Conservation (phyloP, 2,888 invertebrate species). For the Eilema caniola region DNA sequence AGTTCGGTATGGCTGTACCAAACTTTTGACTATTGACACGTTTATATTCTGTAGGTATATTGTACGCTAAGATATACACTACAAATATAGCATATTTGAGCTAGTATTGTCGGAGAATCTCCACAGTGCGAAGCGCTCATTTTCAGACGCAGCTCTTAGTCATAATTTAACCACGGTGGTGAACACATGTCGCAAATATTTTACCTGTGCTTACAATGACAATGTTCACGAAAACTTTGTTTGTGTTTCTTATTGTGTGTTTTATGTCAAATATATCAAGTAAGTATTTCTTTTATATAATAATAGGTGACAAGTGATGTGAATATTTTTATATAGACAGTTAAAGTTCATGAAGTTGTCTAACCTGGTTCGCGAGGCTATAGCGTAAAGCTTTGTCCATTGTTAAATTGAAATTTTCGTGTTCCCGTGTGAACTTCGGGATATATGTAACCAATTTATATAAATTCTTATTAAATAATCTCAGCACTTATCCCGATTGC, state of each 20-base stretch:
- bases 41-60: not conserved
- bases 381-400: not conserved
- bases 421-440: not conserved
- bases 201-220: not conserved
- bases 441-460: too few species aligned
- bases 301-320: not conserved
- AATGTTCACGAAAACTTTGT: constrained; percentile 30
- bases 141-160: too few species aligned
- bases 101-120: not conserved
- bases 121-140: not conserved
- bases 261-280: constrained; percentile 26
- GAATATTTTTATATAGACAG: not conserved
- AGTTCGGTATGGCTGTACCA: too few species aligned
- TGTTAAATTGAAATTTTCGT: not conserved
- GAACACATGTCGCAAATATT: constrained; percentile 2
- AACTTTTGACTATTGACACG: too few species aligned
- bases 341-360: not conserved
- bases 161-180: not conserved
- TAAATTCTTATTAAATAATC: too few species aligned
- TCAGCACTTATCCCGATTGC: too few species aligned
- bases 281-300: constrained; percentile 30
- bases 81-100: not conserved
- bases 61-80: not conserved
- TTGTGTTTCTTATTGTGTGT: constrained; percentile 30
- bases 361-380: not conserved